Base-by-base conservation (phyloP, 2,888 invertebrate species). In the Strigamia crassipes region DNA sequence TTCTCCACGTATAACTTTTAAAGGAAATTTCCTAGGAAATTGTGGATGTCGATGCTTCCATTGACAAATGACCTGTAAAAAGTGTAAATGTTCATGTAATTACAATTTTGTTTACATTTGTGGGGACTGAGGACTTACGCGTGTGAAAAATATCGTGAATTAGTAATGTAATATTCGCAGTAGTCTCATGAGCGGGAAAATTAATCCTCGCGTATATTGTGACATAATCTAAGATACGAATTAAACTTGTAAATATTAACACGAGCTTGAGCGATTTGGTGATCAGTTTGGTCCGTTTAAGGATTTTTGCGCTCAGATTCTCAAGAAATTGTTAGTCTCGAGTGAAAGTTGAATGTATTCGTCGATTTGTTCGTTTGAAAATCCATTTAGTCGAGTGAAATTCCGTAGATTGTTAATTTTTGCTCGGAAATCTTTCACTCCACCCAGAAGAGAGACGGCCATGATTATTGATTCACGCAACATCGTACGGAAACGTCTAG, bases 161-260 rank as follows among this genome's bases (percentile, higher is more conserved):
- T n/a, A 95, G 95, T 85, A 95, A 91, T 79, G 94, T 92, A 84
- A 86, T 85, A 92, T 91, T 82, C 95, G 90, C 86, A 95, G 89
- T 38, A 93, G 87, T 85, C 92, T 92, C 88, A 95, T 90, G 13
- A 92, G 92, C 12, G 95, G 95, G 89, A 95, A 94, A 85, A 95
- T 94, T 85, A 92, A 92, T 83, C 93, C 93, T 88, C 95, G 94
- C 89, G 88, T 93, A 92, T 87, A 86, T 91, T 92, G 86, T 91
- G 91, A 85, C 92, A 90, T 84, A 90, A 89, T 79, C 85, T 83
- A 89, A 84, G 84, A 89, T 85, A 86, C 89, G 89, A 81, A 90
- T 23, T 15, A 78, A 73, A 18, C 46, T 38, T 21, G 41, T 56
- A 8, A 82, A 66, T 27, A 82, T 21, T 21, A 82, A 18, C 5